Conservation (phyloP, 2,888 invertebrate genomes). For the Phyllotreta cruciferae region DNA sequence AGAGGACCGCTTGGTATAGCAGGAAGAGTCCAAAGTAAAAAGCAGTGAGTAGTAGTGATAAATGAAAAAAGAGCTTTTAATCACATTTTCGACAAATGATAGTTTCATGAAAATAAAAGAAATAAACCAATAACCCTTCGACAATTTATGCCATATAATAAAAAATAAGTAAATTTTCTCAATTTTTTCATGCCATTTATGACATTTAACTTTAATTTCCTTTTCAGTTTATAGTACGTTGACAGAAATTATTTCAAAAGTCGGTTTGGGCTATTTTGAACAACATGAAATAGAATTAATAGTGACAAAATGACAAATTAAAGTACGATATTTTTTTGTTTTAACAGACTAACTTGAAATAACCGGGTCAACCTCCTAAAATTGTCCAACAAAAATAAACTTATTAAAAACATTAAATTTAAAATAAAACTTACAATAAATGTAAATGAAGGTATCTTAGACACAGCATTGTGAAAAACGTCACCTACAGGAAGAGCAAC, state of each 20-base stretch:
- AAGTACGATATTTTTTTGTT: background rate
- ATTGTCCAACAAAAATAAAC: conserved; percentile 28
- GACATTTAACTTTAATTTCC: background rate
- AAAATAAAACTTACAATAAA: conserved; percentile 37
- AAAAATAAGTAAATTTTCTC: conserved; percentile 23
- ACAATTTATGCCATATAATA: conserved; percentile 22
- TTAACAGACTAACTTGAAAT: conserved; percentile 4
- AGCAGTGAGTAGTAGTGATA: conserved; percentile 14
- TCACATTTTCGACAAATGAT: conserved; percentile 10
- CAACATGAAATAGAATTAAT: background rate
- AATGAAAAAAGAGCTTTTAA: conserved; percentile 8
- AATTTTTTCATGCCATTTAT: conserved; percentile 11
- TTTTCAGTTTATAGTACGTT: conserved; percentile 3
- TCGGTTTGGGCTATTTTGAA: background rate
- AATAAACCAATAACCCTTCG: conserved; percentile 31
- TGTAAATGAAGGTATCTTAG: conserved; percentile 43
- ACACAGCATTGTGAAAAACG: conserved; percentile 49
- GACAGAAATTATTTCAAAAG: background rate
- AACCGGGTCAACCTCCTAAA: conserved; percentile 19
- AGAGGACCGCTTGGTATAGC: conserved; percentile 9
- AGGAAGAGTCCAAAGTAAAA: conserved; percentile 22
- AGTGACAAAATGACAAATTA: conserved; percentile 1
- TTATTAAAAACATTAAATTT: conserved; percentile 36
- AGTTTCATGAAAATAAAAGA: conserved; percentile 18
- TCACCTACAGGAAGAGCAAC: conserved; percentile 45